Conservation (phyloP, 1,140 invertebrate genomes). For the Drosophila pruinosa region DNA sequence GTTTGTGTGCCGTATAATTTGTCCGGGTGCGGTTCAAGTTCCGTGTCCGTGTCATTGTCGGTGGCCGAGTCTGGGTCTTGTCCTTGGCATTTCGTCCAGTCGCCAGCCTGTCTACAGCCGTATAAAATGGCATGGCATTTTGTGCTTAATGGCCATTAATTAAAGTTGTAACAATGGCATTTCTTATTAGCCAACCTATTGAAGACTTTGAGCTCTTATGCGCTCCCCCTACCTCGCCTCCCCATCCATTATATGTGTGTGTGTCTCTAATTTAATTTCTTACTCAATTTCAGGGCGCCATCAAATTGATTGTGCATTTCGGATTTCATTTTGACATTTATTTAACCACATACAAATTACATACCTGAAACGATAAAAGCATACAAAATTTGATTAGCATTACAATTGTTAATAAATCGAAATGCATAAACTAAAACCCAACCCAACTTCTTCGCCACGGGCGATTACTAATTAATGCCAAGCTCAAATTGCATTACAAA, state of each 20-base stretch:
- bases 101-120: slow-evolving; percentile 37
- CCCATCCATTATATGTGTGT: slow-evolving; percentile 7
- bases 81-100: slow-evolving; percentile 7
- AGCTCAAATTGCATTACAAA: not conserved
- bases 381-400: slow-evolving; percentile 47
- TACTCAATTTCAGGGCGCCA: slow-evolving; percentile 51
- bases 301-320: slow-evolving; percentile 39
- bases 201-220: slow-evolving; percentile 7
- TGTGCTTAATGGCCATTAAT: slow-evolving; percentile 67
- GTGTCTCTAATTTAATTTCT: slow-evolving; percentile 58
- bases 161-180: slow-evolving; percentile 69
- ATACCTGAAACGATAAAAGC: slow-evolving; percentile 56
- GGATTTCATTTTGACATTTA: slow-evolving; percentile 20
- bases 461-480: slow-evolving; percentile 6
- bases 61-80: slow-evolving; percentile 4
- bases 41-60: slow-evolving; percentile 15
- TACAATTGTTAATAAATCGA: slow-evolving; percentile 34
- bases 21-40: slow-evolving; percentile 8
- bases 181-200: slow-evolving; percentile 51
- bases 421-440: not conserved
- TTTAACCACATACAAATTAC: slow-evolving; percentile 14
- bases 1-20: slow-evolving; percentile 29
- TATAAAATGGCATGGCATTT: slow-evolving; percentile 57
- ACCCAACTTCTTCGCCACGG: not conserved
- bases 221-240: no score